phyloP scores from a whole-genome alignment of 2,888 invertebrate species.

The Epirrita christyi region DNA sequence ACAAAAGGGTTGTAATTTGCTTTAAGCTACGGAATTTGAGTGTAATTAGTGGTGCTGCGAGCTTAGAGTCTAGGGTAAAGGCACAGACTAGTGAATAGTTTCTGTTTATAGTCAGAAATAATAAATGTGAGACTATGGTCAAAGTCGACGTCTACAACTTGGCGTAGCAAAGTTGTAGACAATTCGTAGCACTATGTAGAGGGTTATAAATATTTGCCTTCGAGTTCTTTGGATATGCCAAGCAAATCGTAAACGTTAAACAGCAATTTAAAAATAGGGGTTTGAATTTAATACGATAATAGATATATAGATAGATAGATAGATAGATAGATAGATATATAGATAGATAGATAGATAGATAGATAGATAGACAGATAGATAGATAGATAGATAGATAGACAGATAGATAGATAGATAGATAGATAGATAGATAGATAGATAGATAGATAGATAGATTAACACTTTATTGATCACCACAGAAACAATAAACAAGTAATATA shows the following conservation, averaged over 20 bases:
- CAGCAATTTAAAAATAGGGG: neutral
- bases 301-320: too few relatives aligned
- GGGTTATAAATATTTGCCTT: neutral
- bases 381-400: too few relatives aligned
- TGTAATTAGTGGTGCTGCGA: conserved; percentile 80
- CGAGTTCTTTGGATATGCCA: neutral
- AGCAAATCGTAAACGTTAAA: neutral
- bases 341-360: too few relatives aligned
- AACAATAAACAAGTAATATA: too few relatives aligned
- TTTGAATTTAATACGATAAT: too few relatives aligned
- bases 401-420: too few relatives aligned
- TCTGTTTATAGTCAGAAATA: conserved; percentile 6
- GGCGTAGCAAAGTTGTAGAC: conserved; percentile 24
- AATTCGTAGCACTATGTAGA: conserved; percentile 8
- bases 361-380: too few relatives aligned
- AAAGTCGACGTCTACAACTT: too few relatives aligned
- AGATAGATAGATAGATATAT: too few relatives aligned
- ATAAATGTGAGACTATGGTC: neutral
- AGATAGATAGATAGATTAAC: too few relatives aligned
- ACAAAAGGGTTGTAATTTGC: conserved; percentile 64
- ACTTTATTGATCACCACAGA: too few relatives aligned
- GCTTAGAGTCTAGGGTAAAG: conserved; percentile 66
- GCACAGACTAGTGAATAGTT: conserved; percentile 66
- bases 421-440: too few relatives aligned
- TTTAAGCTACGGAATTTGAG: conserved; percentile 73